These are phyloP conservation scores for Acanthis flammea DNA, from an alignment of 2,797 vertebrate genomes.

Conservation along the genomic window DNA sequence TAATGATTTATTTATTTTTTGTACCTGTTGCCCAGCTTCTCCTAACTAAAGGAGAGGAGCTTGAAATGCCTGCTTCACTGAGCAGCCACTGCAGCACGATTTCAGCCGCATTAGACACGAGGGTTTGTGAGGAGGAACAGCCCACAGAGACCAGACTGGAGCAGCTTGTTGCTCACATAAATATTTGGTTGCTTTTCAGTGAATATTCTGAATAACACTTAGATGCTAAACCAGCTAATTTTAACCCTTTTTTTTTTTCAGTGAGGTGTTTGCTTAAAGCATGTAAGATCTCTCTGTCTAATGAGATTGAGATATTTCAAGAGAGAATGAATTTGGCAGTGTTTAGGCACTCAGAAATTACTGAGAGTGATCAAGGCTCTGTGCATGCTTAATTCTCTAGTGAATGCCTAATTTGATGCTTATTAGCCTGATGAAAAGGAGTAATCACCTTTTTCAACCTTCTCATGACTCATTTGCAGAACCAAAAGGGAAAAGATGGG, in stretches of 20 bases:
- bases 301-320: background rate
- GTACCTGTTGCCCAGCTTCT: background rate
- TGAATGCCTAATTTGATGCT: background rate
- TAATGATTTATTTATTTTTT: background rate
- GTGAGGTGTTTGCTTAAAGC: background rate
- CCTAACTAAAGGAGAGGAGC: background rate
- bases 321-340: background rate
- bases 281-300: background rate
- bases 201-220: background rate
- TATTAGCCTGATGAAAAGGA: background rate
- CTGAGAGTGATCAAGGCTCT: background rate
- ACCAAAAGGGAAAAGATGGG: background rate
- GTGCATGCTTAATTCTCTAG: background rate
- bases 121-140: background rate
- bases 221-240: background rate
- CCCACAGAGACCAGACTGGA: background rate
- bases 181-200: background rate
- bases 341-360: background rate
- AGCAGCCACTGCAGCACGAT: constrained; percentile 13
- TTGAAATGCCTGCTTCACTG: background rate
- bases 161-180: background rate
- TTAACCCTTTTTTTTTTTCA: background rate
- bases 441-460: background rate
- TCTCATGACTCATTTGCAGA: background rate
- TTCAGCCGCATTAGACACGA: background rate